Conservation (phyloP, 2,113 vertebrate genomes). For the Brachyistius frenatus region DNA sequence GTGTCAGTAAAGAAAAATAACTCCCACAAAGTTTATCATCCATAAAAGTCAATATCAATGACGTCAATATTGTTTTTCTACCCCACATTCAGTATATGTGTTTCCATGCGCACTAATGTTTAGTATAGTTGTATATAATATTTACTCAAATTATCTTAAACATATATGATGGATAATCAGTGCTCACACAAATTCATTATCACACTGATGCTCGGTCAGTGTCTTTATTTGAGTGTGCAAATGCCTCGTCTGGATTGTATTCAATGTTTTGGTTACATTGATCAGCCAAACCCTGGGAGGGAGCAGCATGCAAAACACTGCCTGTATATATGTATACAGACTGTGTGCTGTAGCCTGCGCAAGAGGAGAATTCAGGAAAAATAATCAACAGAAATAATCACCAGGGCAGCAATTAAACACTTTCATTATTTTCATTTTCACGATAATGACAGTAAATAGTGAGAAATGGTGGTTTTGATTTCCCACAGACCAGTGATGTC, state of each 20-base stretch:
- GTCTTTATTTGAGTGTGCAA: slow-evolving; percentile 5
- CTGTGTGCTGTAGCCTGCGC: neutral
- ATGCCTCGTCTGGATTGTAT: slow-evolving; percentile 12
- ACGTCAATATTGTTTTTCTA: neutral
- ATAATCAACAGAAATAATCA: neutral
- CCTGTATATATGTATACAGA: slow-evolving; percentile 1
- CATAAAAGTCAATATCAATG: neutral
- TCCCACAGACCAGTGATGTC: neutral
- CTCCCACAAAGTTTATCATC: neutral
- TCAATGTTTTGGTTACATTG: neutral
- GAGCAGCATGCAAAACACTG: slow-evolving; percentile 41
- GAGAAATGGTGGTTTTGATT: too few relatives aligned
- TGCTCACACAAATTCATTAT: neutral
- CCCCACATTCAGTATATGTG: neutral
- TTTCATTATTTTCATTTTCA: too few relatives aligned
- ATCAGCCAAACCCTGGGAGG: neutral
- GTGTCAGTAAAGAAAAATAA: neutral
- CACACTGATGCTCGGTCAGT: neutral
- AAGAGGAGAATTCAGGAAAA: neutral
- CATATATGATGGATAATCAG: neutral
- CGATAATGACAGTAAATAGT: too few relatives aligned
- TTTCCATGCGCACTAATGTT: neutral
- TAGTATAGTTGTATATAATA: neutral
- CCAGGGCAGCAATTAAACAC: too few relatives aligned
- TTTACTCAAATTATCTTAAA: neutral